Base-by-base conservation (phyloP, 2,797 vertebrate species). In the Crenichthys baileyi region DNA sequence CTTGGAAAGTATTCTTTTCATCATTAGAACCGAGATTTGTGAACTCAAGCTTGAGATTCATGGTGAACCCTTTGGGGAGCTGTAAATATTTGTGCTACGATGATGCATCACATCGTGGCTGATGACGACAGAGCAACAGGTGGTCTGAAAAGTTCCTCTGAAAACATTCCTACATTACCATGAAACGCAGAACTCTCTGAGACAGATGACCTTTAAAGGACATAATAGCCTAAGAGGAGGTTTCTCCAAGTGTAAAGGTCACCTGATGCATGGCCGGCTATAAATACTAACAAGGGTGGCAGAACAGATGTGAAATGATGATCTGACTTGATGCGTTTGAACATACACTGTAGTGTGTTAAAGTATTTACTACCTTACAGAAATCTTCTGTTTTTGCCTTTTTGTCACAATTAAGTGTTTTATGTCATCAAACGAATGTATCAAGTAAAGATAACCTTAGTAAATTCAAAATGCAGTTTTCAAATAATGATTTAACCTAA, bases 131-230 rank as follows among this genome's bases (percentile, higher is more conserved):
- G 76, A 24, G 80, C 56, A 41, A 88, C 91, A 91, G 91, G 84
- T 93, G 91, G 88, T 79, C 84, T 58, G 67, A 77, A 60, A 72
- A 79, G 67, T 78, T 77, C 60, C 81, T 55, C 60, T 85, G 63
- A 24, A 71, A 70, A 77, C 76, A 79, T 90, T 92, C 73, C 78
- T 83, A 60, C 87, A 83, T 85, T 22, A 61, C 87, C 24, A 7
- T 7, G 50, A 74, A 77, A 83, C 82, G 56, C 76, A 75, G 76
- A 80, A 87, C 76, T 46, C 22, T 72, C 76, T 46, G 79, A 88
- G 87, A 86, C 82, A 78, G 88, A 75, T 89, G 92, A 93, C 91
- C 91, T 94, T 93, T 89, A 90, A 86, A 87, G 12, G 31, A 87
- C 82, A 83, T 58, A 61, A 46, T 82, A 67, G 72, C 73, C n/a